Evolutionary conservation across 2,113 vertebrate species (phyloP).

Genomic region (Cygnus atratus): DNA sequence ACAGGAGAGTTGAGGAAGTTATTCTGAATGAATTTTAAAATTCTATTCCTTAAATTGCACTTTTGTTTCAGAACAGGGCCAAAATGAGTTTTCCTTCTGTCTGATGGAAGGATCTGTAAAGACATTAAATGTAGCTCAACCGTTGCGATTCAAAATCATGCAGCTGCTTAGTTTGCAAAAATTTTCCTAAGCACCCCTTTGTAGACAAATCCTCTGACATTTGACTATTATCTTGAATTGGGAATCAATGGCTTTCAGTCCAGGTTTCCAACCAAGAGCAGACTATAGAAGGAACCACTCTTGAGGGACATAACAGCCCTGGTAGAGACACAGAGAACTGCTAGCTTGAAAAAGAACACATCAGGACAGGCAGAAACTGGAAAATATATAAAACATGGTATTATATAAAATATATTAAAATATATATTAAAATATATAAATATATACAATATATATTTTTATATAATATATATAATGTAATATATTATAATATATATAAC

Average conservation of each 20-base stretch:
- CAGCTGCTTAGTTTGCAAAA: not conserved
- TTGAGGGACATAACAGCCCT: not conserved
- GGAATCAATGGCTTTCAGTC: not conserved
- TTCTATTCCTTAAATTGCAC: too few relatives aligned
- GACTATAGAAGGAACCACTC: not conserved
- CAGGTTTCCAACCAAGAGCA: not conserved
- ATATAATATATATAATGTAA: too few relatives aligned
- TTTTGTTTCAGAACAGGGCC: not conserved
- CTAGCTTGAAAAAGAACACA: not conserved
- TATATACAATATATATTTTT: too few relatives aligned
- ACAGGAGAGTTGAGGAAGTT: not conserved
- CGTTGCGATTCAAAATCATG: not conserved
- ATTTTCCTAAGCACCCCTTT: not conserved
- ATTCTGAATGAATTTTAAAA: not conserved
- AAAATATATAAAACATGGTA: not conserved
- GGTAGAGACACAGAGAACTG: not conserved
- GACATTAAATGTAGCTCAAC: not conserved
- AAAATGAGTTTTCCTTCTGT: not conserved
- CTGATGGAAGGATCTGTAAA: not conserved
- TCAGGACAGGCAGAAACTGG: not conserved
- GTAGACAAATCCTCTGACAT: not conserved
- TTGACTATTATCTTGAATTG: not conserved
- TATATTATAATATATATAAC: too few relatives aligned
- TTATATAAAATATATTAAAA: too few relatives aligned
- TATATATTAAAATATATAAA: too few relatives aligned